Evolutionary conservation across 2,113 vertebrate genomes (phyloP).

Genomic region (Zosterops borbonicus): DNA sequence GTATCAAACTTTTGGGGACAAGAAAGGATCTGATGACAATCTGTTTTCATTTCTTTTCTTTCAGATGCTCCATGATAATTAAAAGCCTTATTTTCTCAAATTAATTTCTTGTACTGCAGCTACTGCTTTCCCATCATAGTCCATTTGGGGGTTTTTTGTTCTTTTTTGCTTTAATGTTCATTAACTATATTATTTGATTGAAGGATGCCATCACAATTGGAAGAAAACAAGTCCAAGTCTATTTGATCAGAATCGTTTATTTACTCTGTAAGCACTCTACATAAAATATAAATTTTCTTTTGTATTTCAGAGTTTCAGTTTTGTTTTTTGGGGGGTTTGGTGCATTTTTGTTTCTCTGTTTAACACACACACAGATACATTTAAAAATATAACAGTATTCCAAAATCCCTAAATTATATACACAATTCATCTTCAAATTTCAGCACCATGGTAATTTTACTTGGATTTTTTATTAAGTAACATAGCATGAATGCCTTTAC

Average conservation of each 20-base stretch:
- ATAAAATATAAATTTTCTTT: background rate
- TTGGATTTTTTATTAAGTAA: background rate
- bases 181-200: constrained; percentile 51
- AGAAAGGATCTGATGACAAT: constrained; percentile 71
- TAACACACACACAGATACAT: background rate
- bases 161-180: constrained; percentile 38
- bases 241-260: background rate
- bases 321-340: background rate
- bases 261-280: background rate
- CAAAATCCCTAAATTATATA: background rate
- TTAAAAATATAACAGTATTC: background rate
- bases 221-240: background rate
- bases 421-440: constrained; percentile 2
- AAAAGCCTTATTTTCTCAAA: constrained; percentile 31
- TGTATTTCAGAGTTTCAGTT: background rate
- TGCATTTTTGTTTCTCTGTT: background rate
- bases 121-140: background rate
- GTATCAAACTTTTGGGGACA: constrained; percentile 72
- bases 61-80: constrained; percentile 65
- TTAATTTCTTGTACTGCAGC: constrained; percentile 36
- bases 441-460: constrained; percentile 6
- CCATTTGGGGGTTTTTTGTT: constrained; percentile 41
- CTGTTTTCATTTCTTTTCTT: constrained; percentile 73
- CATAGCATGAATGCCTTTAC: background rate
- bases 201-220: constrained; percentile 38